Percentiles rank a stretch among this genome's conserved stretches.
These are phyloP conservation scores for Tamias sibiricus DNA, from an alignment of 2,113 vertebrate species.

Conservation along the genomic window DNA sequence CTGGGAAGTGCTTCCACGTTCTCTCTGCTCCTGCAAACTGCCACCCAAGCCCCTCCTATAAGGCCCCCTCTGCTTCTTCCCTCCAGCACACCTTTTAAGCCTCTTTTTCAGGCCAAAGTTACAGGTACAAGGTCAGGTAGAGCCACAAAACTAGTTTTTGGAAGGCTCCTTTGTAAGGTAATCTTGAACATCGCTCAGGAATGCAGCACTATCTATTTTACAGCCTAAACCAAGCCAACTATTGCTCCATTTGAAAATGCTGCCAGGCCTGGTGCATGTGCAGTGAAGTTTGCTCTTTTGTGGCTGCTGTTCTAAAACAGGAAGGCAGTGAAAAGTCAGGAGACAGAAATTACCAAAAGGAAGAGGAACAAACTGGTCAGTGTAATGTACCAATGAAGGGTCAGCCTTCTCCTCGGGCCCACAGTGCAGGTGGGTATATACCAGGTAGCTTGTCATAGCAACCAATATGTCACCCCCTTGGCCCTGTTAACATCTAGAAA, in stretches of 20 bases:
- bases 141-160: background rate
- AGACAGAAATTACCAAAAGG: background rate
- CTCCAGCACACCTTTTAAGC: background rate
- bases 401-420: background rate
- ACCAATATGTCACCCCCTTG: background rate
- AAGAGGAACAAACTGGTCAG: background rate
- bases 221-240: background rate
- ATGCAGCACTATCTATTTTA: background rate
- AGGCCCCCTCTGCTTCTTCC: background rate
- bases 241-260: background rate
- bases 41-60: rapidly evolving
- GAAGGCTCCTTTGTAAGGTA: background rate
- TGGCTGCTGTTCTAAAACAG: background rate
- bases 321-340: background rate
- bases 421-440: background rate
- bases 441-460: slow-evolving; percentile 21
- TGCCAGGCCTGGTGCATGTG: background rate
- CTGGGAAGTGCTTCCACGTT: background rate
- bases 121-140: background rate
- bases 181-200: background rate
- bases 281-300: background rate
- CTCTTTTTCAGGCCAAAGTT: background rate
- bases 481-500: background rate
- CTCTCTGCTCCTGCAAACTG: background rate
- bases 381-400: background rate